Conservation (phyloP, 2,888 invertebrate species). For the Flexamia atlantica region DNA sequence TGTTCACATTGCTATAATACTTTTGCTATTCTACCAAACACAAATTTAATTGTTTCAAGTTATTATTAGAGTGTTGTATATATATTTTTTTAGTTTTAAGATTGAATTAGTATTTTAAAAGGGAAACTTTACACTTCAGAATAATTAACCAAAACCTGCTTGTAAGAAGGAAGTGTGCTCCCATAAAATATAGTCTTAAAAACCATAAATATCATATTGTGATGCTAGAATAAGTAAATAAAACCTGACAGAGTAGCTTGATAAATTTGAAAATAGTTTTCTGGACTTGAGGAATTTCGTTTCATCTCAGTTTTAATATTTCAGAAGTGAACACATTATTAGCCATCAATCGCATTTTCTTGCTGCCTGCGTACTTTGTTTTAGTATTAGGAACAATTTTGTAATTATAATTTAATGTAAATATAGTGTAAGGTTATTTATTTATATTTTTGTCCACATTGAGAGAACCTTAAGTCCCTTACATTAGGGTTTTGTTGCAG, state of each 20-base stretch:
- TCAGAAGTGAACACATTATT: too few species aligned
- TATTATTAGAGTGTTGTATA: not conserved
- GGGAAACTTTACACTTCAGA: not conserved
- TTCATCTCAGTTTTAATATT: too few species aligned
- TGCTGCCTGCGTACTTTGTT: too few species aligned
- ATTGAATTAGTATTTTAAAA: not conserved
- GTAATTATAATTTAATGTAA: not conserved
- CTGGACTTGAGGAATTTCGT: too few species aligned
- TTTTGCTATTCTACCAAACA: not conserved
- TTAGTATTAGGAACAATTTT: not conserved
- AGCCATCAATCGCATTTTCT: too few species aligned
- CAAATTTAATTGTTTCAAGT: not conserved
- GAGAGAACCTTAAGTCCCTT: not conserved
- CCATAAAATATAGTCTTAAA: too few species aligned
- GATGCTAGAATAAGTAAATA: not conserved
- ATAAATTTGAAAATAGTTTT: too few species aligned
- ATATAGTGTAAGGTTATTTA: conserved; percentile 37
- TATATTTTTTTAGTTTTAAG: not conserved
- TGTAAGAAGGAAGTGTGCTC: not conserved
- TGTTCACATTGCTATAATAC: not conserved
- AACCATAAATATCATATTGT: not conserved
- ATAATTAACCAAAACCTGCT: not conserved
- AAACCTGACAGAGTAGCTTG: not conserved
- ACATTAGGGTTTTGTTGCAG: not conserved
- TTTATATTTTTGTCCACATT: not conserved